These are phyloP conservation scores for Brevimyrus niger DNA, from an alignment of 2,113 vertebrate species.

Conservation along the genomic window DNA sequence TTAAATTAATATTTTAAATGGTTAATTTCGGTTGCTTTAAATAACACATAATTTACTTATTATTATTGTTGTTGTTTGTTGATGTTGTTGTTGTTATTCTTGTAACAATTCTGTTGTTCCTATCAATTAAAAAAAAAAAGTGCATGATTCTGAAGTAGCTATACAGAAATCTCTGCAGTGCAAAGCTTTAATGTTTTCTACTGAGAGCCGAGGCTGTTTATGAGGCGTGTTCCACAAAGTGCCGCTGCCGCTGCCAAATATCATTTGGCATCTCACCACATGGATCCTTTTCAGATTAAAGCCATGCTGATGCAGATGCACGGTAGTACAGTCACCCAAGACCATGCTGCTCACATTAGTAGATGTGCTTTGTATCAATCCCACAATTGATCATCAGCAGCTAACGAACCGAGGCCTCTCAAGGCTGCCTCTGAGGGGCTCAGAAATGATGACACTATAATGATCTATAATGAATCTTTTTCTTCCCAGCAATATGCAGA, in stretches of 20 bases:
- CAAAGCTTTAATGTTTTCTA: conserved; percentile 5
- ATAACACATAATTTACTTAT: background rate
- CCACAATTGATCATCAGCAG: background rate
- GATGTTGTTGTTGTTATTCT: background rate
- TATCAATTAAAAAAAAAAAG: background rate
- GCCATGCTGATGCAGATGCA: background rate
- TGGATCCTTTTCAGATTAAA: background rate
- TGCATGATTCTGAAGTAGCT: background rate
- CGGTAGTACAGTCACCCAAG: background rate
- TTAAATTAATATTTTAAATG: background rate
- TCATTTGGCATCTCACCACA: background rate
- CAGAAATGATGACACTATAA: conserved; percentile 29
- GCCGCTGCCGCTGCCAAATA: background rate
- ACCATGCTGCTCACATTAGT: background rate
- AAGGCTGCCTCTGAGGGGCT: conserved; percentile 25
- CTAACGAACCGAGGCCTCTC: conserved; percentile 26
- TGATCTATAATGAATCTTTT: background rate
- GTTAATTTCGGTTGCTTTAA: background rate
- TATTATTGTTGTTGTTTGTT: background rate
- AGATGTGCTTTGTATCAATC: background rate
- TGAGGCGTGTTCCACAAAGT: background rate
- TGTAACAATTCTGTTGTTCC: background rate
- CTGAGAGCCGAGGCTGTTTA: conserved; percentile 17
- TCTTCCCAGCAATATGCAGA: background rate
- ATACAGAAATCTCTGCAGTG: conserved; percentile 6